A percentile compares a stretch with the other conserved stretches of the same genome.
These are phyloP conservation scores for Dioctria rufipes DNA, from an alignment of 2,888 invertebrate species.

Conservation along the genomic window DNA sequence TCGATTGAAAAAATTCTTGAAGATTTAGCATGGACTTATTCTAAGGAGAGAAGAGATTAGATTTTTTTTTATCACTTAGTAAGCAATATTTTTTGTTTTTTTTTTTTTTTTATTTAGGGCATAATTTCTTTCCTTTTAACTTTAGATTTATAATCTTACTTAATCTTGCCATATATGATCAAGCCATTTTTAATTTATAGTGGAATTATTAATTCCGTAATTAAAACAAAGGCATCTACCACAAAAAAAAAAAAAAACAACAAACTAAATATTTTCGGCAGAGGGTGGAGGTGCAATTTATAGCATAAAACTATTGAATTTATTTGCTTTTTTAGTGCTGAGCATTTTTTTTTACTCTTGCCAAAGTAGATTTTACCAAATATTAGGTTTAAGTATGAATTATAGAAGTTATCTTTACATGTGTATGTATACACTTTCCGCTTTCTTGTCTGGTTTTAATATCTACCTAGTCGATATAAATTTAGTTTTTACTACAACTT, in stretches of 20 bases:
- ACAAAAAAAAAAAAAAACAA: too few relatives aligned
- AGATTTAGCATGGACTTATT: slow-evolving; percentile 74
- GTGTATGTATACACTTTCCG: neutral
- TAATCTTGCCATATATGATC: slow-evolving; percentile 37
- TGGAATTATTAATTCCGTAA: too few relatives aligned
- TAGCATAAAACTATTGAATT: neutral
- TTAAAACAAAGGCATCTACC: too few relatives aligned
- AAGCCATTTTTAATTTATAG: slow-evolving; percentile 28
- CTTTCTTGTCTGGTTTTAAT: neutral
- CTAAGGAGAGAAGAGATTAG: slow-evolving; percentile 20
- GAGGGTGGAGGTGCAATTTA: slow-evolving; percentile 32
- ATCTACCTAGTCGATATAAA: slow-evolving; percentile 12
- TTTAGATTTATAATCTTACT: slow-evolving; percentile 6
- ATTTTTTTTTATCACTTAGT: neutral
- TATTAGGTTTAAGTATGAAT: slow-evolving; percentile 32
- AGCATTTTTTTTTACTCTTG: slow-evolving; percentile 15
- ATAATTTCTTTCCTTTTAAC: neutral
- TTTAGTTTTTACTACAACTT: too few relatives aligned
- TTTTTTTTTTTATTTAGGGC: slow-evolving; percentile 5
- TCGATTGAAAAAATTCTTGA: slow-evolving; percentile 86
- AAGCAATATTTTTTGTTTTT: neutral
- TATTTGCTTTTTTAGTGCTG: neutral
- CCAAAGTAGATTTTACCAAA: slow-evolving; percentile 47
- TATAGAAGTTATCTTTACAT: slow-evolving; percentile 4
- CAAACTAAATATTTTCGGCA: too few relatives aligned